Percentiles rank a stretch among this genome's conserved stretches.
phyloP scores from a whole-genome alignment of 2,113 vertebrate species.

The Callipepla squamata region DNA sequence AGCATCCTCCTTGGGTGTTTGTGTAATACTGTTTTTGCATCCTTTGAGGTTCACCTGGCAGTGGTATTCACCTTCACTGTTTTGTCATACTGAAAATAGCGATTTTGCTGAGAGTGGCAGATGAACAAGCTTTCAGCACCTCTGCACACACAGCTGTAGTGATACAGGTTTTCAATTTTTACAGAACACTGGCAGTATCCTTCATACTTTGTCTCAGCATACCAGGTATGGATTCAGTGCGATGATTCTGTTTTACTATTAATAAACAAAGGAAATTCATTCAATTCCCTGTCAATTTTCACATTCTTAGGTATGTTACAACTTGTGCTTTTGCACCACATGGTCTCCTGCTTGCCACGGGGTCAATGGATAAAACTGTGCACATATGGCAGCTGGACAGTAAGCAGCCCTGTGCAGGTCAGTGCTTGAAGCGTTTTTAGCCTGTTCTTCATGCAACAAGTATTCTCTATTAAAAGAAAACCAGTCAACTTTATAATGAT shows the following conservation, averaged over 20 bases:
- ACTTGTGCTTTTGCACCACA: conserved; percentile 87
- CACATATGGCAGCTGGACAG: conserved; percentile 85
- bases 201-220: conserved; percentile 85
- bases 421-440: conserved; percentile 21
- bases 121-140: background rate
- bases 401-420: conserved; percentile 75
- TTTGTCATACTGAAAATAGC: background rate
- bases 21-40: background rate
- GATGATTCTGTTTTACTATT: background rate
- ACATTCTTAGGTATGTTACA: conserved; percentile 86
- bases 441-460: background rate
- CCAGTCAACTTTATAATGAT: too few relatives aligned
- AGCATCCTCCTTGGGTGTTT: background rate
- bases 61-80: background rate
- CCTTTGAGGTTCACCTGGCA: background rate
- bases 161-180: background rate
- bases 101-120: background rate
- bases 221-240: conserved; percentile 79
- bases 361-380: conserved; percentile 92
- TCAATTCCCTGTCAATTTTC: background rate
- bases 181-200: conserved; percentile 81
- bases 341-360: conserved; percentile 86
- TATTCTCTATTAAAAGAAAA: background rate
- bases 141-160: background rate
- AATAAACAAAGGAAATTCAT: background rate